Conservation (phyloP, 2,113 vertebrate genomes). For the Aegotheles bennettii region DNA sequence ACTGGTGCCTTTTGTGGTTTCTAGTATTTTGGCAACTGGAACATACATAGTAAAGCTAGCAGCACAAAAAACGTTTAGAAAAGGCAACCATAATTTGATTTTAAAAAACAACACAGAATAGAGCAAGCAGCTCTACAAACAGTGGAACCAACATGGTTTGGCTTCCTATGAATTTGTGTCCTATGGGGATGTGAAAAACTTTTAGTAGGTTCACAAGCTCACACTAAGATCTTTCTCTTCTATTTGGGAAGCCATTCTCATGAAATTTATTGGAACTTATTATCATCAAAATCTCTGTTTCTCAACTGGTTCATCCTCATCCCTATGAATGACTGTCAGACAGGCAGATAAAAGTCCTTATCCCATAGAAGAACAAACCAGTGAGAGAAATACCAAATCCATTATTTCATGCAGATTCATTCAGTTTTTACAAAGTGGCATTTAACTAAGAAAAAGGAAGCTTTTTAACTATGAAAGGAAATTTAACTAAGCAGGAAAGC, state of each 20-base stretch:
- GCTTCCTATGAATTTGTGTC: neutral
- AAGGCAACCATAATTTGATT: neutral
- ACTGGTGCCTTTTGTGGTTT: slow-evolving; percentile 16
- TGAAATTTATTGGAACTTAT: neutral
- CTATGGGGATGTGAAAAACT: neutral
- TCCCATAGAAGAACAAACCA: neutral
- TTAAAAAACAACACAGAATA: neutral
- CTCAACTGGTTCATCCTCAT: neutral
- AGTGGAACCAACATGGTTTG: neutral
- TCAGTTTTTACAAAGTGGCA: neutral
- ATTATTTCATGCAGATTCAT: neutral
- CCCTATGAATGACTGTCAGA: neutral
- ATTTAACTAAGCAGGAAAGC: no score
- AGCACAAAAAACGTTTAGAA: neutral
- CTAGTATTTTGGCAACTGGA: slow-evolving; percentile 41
- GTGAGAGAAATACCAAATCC: neutral
- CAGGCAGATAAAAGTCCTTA: neutral
- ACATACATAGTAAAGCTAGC: slow-evolving; percentile 16
- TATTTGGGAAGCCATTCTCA: neutral
- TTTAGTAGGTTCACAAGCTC: neutral
- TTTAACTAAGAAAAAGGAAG: neutral
- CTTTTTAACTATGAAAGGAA: no score
- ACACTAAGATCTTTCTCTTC: neutral
- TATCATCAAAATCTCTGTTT: neutral
- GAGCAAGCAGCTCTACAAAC: neutral